Evolutionary conservation across 2,888 invertebrate genomes (phyloP).

Genomic region (Thecocarcelia acutangulata): DNA sequence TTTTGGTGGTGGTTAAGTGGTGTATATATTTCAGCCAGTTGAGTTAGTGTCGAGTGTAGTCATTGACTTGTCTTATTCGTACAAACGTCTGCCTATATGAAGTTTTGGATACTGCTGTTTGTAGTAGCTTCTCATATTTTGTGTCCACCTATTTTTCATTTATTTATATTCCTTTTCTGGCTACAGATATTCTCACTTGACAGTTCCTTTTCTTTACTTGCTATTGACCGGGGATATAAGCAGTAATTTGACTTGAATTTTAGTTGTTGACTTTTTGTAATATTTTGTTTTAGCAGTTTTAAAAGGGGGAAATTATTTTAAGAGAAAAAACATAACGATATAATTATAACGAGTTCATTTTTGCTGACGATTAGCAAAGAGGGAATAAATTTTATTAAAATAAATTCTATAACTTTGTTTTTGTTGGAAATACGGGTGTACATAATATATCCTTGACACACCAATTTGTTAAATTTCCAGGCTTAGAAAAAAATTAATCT

Average conservation of each 20-base stretch:
- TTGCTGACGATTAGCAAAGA: constrained; percentile 16
- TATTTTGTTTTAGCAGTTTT: constrained; percentile 58
- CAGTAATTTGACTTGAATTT: constrained; percentile 59
- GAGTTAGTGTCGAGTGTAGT: constrained; percentile 62
- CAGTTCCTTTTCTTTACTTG: constrained; percentile 15
- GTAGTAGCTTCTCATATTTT: constrained; percentile 64
- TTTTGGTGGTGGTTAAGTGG: constrained; percentile 40
- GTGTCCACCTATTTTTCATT: constrained; percentile 69
- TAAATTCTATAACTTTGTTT: neutral
- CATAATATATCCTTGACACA: too few relatives aligned
- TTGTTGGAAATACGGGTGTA: too few relatives aligned
- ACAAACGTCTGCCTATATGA: constrained; percentile 12
- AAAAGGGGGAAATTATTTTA: constrained; percentile 41
- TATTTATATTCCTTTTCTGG: constrained; percentile 51
- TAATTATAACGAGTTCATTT: constrained; percentile 52
- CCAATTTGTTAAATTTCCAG: too few relatives aligned
- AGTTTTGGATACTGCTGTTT: constrained; percentile 43
- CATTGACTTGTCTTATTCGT: constrained; percentile 60
- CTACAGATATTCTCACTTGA: constrained; percentile 24
- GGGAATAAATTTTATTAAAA: neutral
- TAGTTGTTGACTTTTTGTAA: constrained; percentile 64
- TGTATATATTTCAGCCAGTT: constrained; percentile 64
- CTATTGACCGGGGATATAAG: constrained; percentile 26
- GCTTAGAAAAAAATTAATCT: too few relatives aligned
- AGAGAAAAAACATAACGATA: constrained; percentile 41